phyloP scores from a whole-genome alignment of 2,797 vertebrate genomes.

The Chaetophractus vellerosus region DNA sequence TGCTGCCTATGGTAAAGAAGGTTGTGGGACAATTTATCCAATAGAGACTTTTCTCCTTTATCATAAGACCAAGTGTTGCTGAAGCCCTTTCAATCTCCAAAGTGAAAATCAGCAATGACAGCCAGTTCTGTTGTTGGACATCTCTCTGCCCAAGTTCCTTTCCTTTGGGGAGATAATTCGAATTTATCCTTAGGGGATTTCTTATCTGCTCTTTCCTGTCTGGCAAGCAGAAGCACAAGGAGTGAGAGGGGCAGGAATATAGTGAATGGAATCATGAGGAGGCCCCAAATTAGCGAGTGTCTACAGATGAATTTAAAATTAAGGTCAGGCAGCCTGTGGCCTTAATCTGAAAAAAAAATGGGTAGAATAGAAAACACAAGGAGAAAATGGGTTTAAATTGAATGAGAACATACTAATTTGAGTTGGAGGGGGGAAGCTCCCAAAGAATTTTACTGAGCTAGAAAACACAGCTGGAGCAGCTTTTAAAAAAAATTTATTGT shows the following conservation, averaged over 20 bases:
- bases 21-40: neutral
- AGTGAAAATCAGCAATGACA: neutral
- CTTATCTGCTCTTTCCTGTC: neutral
- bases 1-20: neutral
- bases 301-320: neutral
- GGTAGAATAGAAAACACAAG: neutral
- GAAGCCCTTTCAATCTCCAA: neutral
- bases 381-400: neutral
- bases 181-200: neutral
- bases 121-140: neutral
- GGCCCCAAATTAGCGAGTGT: neutral
- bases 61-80: neutral
- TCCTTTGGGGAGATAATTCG: constrained; percentile 49
- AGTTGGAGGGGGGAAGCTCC: neutral
- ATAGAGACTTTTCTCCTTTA: neutral
- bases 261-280: neutral
- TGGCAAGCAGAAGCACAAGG: neutral
- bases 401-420: neutral
- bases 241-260: neutral
- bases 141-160: neutral
- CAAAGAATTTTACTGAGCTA: neutral
- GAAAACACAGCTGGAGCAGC: rapidly evolving
- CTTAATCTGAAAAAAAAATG: neutral
- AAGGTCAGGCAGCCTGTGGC: neutral
- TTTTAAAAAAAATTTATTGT: too few species aligned